phyloP scores from a whole-genome alignment of 2,113 vertebrate genomes.

The Hippocampus mohnikei region DNA sequence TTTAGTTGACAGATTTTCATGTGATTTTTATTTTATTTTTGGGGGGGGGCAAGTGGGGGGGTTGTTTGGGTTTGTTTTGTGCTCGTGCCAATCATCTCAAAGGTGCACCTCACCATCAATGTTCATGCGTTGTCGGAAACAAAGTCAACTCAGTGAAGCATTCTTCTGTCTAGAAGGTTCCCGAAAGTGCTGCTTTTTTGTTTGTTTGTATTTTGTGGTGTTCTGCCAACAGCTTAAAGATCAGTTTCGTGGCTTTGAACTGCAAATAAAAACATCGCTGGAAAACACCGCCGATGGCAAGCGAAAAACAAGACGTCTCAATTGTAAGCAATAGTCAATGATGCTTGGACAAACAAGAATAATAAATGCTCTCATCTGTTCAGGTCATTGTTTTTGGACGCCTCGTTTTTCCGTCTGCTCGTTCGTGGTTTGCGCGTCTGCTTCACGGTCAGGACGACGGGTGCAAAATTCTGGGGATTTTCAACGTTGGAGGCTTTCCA shows the following conservation, averaged over 20 bases:
- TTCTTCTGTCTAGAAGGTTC: neutral
- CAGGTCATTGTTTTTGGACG: neutral
- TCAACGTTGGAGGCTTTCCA: neutral
- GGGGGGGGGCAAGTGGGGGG: no score
- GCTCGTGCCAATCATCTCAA: constrained; percentile 67
- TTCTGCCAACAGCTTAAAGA: neutral
- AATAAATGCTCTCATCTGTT: constrained; percentile 2
- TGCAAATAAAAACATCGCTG: neutral
- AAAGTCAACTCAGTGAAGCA: constrained; percentile 26
- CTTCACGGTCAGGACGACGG: neutral
- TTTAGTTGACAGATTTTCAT: neutral
- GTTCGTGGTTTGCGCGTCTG: neutral
- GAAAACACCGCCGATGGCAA: neutral
- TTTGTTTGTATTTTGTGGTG: neutral
- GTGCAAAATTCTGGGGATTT: neutral
- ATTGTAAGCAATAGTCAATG: neutral
- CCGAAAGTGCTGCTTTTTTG: constrained; percentile 16
- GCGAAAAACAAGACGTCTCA: neutral
- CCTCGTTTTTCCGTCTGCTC: neutral
- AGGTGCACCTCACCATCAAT: constrained; percentile 1
- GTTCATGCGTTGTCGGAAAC: constrained; percentile 24
- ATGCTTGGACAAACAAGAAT: neutral
- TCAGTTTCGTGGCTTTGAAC: no score
- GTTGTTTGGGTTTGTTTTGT: constrained; percentile 37
- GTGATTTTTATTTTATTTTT: neutral